phyloP scores from a whole-genome alignment of 2,113 vertebrate species.

The Choloepus hoffmanni region DNA sequence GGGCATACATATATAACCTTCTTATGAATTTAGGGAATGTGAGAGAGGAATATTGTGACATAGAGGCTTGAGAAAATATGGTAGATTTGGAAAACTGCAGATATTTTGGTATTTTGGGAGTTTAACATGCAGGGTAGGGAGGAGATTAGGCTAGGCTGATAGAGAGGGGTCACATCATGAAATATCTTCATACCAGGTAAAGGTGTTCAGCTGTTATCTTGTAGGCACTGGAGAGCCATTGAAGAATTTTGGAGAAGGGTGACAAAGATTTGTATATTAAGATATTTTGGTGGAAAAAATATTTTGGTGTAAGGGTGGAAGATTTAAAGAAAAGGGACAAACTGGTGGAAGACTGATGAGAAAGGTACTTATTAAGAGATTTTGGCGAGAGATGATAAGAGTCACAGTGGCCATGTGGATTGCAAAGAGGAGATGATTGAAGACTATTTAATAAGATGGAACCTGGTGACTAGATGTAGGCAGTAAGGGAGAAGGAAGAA shows the following conservation, averaged over 20 bases:
- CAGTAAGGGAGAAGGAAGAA: not conserved
- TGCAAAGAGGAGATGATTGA: not conserved
- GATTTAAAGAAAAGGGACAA: not conserved
- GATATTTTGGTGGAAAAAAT: not conserved
- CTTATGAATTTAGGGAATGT: slow-evolving; percentile 20
- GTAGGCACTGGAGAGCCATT: not conserved
- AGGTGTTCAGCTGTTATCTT: not conserved
- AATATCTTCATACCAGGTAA: not conserved
- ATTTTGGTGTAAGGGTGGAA: not conserved
- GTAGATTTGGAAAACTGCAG: not conserved
- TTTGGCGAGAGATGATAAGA: not conserved
- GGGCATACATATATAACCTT: not conserved
- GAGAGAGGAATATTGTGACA: not conserved
- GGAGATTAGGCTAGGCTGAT: not conserved
- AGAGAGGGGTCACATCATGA: not conserved
- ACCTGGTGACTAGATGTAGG: too few species aligned
- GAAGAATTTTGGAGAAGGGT: not conserved
- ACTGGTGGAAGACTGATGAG: not conserved
- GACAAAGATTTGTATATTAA: not conserved
- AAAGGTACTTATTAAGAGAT: not conserved
- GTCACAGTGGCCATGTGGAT: not conserved
- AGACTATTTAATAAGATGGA: not conserved
- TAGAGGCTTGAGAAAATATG: not conserved
- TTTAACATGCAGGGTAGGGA: not conserved
- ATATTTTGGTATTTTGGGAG: not conserved